Conservation (phyloP, 2,797 vertebrate genomes). For the Lophius americanus region DNA sequence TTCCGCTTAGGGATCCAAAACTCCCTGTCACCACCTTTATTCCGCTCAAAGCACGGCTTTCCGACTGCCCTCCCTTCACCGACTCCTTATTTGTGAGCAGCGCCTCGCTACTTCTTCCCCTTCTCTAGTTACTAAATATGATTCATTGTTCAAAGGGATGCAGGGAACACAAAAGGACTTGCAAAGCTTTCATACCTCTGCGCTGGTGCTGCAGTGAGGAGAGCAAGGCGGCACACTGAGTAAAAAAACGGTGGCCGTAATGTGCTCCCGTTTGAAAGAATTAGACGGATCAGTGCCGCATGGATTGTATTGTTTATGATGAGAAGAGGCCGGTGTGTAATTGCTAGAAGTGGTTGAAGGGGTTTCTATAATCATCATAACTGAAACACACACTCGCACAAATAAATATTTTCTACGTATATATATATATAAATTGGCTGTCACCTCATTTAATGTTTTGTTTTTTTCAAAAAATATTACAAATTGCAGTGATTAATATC, state of each 20-base stretch:
- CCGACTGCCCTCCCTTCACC: constrained; percentile 5
- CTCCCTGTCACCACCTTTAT: background rate
- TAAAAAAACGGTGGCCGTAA: constrained; percentile 54
- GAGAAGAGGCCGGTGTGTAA: constrained; percentile 57
- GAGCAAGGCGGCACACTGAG: constrained; percentile 50
- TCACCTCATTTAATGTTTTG: too few species aligned
- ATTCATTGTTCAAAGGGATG: constrained; percentile 69
- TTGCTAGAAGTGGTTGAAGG: constrained; percentile 57
- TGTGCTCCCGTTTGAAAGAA: constrained; percentile 55
- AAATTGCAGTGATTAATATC: background rate
- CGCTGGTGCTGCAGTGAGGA: constrained; percentile 31
- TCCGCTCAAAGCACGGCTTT: background rate
- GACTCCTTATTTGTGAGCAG: constrained; percentile 34
- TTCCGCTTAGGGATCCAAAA: constrained; percentile 2
- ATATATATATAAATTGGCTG: too few species aligned
- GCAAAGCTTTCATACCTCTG: constrained; percentile 42
- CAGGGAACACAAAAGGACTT: constrained; percentile 57
- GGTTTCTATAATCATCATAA: constrained; percentile 59
- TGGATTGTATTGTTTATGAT: constrained; percentile 57
- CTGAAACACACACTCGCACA: constrained; percentile 18
- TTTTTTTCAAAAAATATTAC: background rate
- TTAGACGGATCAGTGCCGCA: constrained; percentile 64
- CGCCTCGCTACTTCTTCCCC: constrained; percentile 22
- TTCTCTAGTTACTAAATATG: constrained; percentile 49
- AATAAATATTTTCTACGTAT: too few species aligned